A percentile compares a stretch with the other conserved stretches of the same genome.
These are phyloP conservation scores for Danio jaintianensis DNA, from an alignment of 2,797 vertebrate genomes.

Conservation along the genomic window DNA sequence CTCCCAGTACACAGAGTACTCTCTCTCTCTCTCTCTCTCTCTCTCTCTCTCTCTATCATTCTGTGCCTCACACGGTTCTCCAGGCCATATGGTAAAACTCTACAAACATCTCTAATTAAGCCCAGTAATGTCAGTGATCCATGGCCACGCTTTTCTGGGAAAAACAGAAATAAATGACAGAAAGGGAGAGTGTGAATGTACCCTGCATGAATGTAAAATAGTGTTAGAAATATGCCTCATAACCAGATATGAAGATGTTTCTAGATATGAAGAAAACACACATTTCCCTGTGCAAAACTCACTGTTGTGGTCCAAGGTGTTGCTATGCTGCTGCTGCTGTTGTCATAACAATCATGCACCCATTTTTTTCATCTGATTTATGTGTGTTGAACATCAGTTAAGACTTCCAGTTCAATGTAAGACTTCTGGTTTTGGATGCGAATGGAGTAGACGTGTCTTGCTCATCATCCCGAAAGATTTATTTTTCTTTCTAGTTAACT, in stretches of 20 bases:
- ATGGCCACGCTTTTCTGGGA: slow-evolving; percentile 67
- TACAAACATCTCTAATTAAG: slow-evolving; percentile 81
- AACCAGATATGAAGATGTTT: not conserved
- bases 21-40: slow-evolving; percentile 67
- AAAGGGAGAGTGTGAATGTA: not conserved
- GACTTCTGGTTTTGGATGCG: too few relatives aligned
- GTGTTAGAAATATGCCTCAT: not conserved
- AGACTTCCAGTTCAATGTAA: too few relatives aligned
- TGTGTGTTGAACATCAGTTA: too few relatives aligned
- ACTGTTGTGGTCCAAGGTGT: not conserved
- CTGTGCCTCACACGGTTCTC: slow-evolving; percentile 58
- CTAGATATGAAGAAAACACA: not conserved
- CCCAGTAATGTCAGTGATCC: slow-evolving; percentile 71
- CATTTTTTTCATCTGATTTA: too few relatives aligned
- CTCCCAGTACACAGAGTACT: slow-evolving; percentile 68
- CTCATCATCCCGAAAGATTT: too few relatives aligned
- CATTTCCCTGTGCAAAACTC: not conserved
- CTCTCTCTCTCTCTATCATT: slow-evolving; percentile 69
- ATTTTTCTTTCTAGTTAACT: too few relatives aligned
- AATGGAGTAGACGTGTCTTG: too few relatives aligned
- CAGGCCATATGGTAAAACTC: slow-evolving; percentile 78
- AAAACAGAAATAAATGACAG: slow-evolving; percentile 24
- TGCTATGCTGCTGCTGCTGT: not conserved
- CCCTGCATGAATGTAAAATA: not conserved
- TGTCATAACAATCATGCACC: too few relatives aligned